A percentile compares a stretch with the other conserved stretches of the same genome.
These are phyloP conservation scores for Saturnia japonica DNA, from an alignment of 2,888 invertebrate genomes.

Conservation along the genomic window DNA sequence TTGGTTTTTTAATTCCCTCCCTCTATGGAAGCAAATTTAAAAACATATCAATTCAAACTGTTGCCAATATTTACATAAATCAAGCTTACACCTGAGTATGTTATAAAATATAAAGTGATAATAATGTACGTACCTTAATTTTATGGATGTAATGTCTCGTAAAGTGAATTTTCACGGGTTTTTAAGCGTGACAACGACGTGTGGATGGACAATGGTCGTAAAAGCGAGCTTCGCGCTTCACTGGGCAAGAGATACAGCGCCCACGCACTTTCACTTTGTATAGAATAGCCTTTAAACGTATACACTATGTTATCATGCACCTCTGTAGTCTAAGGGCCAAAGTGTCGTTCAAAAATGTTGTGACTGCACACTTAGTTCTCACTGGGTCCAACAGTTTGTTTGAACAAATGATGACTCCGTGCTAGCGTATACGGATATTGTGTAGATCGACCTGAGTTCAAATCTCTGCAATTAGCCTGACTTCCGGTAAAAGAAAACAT, in stretches of 20 bases:
- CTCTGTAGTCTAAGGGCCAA: no score
- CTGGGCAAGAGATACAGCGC: constrained; percentile 29
- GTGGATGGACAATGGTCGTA: constrained; percentile 26
- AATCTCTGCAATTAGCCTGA: no score
- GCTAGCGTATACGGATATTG: no score
- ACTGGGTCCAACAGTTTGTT: no score
- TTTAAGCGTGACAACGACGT: constrained; percentile 28
- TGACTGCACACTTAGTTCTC: no score
- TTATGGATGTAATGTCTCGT: constrained; percentile 14
- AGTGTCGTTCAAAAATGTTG: no score
- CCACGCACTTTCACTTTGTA: constrained; percentile 30
- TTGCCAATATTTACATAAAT: not conserved
- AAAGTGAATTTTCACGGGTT: constrained; percentile 25
- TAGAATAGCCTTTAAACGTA: constrained; percentile 21
- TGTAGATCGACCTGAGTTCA: no score
- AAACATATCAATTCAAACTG: not conserved
- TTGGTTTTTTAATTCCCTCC: no score
- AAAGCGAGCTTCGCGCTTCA: constrained; percentile 29
- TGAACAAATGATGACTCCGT: no score
- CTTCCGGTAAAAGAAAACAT: no score
- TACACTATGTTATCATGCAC: not conserved
- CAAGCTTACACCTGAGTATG: not conserved
- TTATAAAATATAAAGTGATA: not conserved
- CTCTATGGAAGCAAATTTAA: no score
- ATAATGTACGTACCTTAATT: constrained; percentile 5